A percentile compares a stretch with the other conserved stretches of the same genome.
phyloP scores from a whole-genome alignment of 2,888 invertebrate genomes.

The Pomacea canaliculata region DNA sequence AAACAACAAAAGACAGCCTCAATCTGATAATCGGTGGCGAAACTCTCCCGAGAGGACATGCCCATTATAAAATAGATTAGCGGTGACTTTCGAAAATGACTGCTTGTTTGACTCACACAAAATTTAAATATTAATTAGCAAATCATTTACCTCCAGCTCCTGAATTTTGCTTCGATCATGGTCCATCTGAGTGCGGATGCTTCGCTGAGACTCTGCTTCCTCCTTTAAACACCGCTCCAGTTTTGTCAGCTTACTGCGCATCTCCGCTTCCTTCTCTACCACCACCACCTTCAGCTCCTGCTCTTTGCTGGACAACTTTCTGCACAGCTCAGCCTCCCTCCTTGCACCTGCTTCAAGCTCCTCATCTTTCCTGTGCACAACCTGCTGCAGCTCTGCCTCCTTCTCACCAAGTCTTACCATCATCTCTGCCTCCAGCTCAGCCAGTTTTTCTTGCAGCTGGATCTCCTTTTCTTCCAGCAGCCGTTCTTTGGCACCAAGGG shows the following conservation, averaged over 20 bases:
- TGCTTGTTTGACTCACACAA: neutral
- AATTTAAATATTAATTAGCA: neutral
- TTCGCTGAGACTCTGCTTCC: conserved; percentile 20
- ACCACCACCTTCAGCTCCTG: conserved; percentile 16
- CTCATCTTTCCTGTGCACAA: conserved; percentile 14
- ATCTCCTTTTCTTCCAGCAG: conserved; percentile 22
- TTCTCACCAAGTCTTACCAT: conserved; percentile 31
- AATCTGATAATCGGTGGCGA: too few species aligned
- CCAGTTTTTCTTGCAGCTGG: conserved; percentile 25
- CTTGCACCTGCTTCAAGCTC: conserved; percentile 30
- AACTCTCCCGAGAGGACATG: too few species aligned
- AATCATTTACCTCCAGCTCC: conserved; percentile 14
- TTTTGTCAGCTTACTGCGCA: conserved; percentile 16
- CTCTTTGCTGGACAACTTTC: conserved; percentile 28
- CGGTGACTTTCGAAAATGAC: too few species aligned
- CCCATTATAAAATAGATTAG: too few species aligned
- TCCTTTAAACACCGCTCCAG: conserved; percentile 7
- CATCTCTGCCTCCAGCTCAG: conserved; percentile 29
- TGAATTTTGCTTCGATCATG: conserved; percentile 20
- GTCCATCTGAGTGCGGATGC: conserved; percentile 20
- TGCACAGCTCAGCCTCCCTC: conserved; percentile 29
- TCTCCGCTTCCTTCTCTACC: conserved; percentile 23
- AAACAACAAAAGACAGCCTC: too few species aligned
- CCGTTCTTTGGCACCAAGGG: conserved; percentile 1
- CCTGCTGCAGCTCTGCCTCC: conserved; percentile 24